Conservation (phyloP, 2,797 vertebrate genomes). For the Acestrorhynchus altus region DNA sequence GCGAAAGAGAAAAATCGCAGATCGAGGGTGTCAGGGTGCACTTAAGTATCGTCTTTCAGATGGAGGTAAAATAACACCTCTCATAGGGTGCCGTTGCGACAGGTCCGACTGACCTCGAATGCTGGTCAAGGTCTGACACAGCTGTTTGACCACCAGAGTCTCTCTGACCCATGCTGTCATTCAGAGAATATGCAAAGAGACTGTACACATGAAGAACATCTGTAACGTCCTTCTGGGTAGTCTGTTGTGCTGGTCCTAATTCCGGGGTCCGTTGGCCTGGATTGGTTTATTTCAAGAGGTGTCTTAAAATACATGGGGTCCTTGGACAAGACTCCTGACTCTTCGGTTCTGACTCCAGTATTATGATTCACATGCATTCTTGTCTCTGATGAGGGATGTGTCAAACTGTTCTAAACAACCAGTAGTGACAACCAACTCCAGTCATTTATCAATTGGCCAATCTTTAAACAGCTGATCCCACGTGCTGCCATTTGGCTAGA, state of each 20-base stretch:
- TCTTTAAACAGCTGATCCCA: too few relatives aligned
- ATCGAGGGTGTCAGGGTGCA: slow-evolving; percentile 33
- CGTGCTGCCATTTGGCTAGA: too few relatives aligned
- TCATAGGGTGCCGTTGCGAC: slow-evolving; percentile 5
- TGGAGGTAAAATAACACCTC: slow-evolving; percentile 36
- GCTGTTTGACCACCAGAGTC: slow-evolving; percentile 25
- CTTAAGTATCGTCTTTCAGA: slow-evolving; percentile 43
- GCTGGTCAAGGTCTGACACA: slow-evolving; percentile 22
- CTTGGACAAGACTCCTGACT: too few relatives aligned
- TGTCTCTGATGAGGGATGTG: too few relatives aligned
- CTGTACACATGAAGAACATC: not conserved
- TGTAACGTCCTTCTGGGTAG: not conserved
- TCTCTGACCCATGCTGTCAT: slow-evolving; percentile 9
- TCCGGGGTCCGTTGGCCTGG: not conserved
- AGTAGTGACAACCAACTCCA: too few relatives aligned
- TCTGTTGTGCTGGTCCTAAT: too few relatives aligned
- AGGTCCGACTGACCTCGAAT: not conserved
- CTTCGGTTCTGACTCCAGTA: too few relatives aligned
- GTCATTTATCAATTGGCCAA: too few relatives aligned
- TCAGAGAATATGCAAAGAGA: slow-evolving; percentile 11
- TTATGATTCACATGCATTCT: too few relatives aligned
- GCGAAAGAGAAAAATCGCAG: slow-evolving; percentile 5
- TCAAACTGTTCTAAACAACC: too few relatives aligned
- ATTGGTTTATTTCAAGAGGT: not conserved
- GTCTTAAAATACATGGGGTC: too few relatives aligned